Evolutionary conservation across 2,113 vertebrate species (phyloP).

Genomic region (Glaucidium brasilianum): DNA sequence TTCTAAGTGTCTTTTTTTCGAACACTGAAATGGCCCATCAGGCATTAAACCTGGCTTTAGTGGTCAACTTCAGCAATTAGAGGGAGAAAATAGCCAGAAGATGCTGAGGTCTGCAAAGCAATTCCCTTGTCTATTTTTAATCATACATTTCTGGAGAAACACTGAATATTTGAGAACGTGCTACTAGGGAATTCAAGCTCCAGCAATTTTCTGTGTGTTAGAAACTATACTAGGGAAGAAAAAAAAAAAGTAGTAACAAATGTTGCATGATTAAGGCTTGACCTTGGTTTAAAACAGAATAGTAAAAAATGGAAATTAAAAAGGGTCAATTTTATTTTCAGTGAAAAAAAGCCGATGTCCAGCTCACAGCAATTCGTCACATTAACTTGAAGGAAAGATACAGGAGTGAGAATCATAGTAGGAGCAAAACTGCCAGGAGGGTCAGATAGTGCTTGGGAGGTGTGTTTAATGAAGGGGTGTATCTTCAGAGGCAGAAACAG

Average conservation of each 20-base stretch:
- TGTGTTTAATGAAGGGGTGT: neutral
- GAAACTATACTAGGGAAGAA: neutral
- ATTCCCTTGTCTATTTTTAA: neutral
- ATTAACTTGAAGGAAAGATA: neutral
- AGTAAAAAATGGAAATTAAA: neutral
- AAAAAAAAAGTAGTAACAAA: neutral
- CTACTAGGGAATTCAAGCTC: neutral
- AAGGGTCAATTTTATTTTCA: neutral
- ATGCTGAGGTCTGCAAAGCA: neutral
- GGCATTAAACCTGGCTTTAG: neutral
- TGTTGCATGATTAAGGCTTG: neutral
- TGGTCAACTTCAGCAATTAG: neutral
- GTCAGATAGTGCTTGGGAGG: neutral
- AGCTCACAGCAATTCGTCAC: neutral
- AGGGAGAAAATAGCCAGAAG: neutral
- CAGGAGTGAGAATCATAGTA: accelerated
- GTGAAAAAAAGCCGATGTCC: neutral
- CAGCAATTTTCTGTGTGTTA: neutral
- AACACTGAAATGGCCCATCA: neutral
- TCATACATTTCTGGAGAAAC: neutral
- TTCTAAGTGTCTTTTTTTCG: neutral
- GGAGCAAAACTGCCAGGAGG: neutral
- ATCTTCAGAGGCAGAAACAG: neutral
- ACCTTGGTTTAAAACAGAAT: neutral
- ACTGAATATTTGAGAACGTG: neutral